These are phyloP conservation scores for Epirrhoe tristata DNA, from an alignment of 2,888 invertebrate genomes.

Conservation along the genomic window DNA sequence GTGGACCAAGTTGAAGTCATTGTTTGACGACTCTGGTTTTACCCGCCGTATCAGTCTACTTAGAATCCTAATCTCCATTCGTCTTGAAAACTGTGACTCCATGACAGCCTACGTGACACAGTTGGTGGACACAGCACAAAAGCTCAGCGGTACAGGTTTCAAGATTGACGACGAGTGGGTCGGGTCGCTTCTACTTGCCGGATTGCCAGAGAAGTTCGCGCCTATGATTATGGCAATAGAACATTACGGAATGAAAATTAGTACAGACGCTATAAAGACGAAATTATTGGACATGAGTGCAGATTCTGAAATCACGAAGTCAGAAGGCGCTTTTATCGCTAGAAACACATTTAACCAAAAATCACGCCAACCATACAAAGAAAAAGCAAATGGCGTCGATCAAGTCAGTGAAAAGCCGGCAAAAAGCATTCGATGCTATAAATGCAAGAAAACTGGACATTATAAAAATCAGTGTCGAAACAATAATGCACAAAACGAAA, in stretches of 20 bases:
- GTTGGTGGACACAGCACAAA: slow-evolving; percentile 15
- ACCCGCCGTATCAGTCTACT: slow-evolving; percentile 38
- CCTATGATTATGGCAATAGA: slow-evolving; percentile 41
- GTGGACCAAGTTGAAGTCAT: slow-evolving; percentile 9
- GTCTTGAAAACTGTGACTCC: slow-evolving; percentile 35
- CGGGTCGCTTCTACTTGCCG: slow-evolving; percentile 34
- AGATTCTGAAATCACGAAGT: no score
- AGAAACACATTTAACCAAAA: no score
- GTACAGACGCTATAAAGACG: slow-evolving; percentile 32
- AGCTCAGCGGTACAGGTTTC: slow-evolving; percentile 16
- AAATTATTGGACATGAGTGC: slow-evolving; percentile 28
- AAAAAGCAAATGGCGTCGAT: neutral
- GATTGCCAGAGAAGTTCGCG: slow-evolving; percentile 31
- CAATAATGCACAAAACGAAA: no score
- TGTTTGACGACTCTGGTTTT: slow-evolving; percentile 36
- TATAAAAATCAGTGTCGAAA: slow-evolving; percentile 5
- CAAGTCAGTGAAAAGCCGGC: neutral
- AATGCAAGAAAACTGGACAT: slow-evolving; percentile 25
- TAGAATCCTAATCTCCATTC: slow-evolving; percentile 36
- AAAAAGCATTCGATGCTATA: neutral
- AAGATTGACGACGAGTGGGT: slow-evolving; percentile 32
- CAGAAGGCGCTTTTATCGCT: slow-evolving; percentile 9
- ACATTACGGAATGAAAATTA: slow-evolving; percentile 28
- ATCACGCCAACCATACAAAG: no score
- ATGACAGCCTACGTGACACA: slow-evolving; percentile 33